Evolutionary conservation across 92 coral and sea anemone genomes (phyloP).

Genomic region (Isaurus tuberculatus): DNA sequence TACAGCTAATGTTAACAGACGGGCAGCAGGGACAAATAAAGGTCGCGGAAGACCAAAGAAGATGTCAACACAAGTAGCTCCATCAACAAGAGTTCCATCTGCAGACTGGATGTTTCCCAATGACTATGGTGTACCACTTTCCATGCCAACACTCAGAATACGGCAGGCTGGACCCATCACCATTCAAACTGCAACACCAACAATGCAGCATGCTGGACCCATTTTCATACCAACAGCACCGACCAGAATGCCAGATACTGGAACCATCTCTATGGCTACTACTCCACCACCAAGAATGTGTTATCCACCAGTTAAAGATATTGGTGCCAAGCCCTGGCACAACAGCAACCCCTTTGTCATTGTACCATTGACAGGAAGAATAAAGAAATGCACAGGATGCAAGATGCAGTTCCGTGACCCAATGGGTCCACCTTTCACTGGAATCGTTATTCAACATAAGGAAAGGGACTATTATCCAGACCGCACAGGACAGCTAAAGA

Average conservation of each 20-base stretch:
- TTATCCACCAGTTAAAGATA: slow-evolving; percentile 13
- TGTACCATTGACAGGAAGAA: slow-evolving; percentile 57
- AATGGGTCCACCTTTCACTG: slow-evolving; percentile 63
- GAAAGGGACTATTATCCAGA: slow-evolving; percentile 62
- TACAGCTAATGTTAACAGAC: slow-evolving; percentile 48
- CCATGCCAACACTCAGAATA: slow-evolving; percentile 12
- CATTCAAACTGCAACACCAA: neutral
- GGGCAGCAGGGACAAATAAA: slow-evolving; percentile 66
- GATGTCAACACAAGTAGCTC: slow-evolving; percentile 23
- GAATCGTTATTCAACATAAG: slow-evolving; percentile 69
- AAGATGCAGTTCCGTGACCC: slow-evolving; percentile 63
- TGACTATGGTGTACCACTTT: slow-evolving; percentile 1
- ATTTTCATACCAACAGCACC: neutral
- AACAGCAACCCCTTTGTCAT: slow-evolving; percentile 67
- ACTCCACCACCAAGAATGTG: slow-evolving; percentile 17
- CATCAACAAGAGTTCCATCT: slow-evolving; percentile 33
- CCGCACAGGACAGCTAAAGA: slow-evolving; percentile 57
- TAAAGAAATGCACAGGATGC: slow-evolving; percentile 69
- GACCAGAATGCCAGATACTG: too few relatives aligned
- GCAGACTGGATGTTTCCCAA: slow-evolving; percentile 23
- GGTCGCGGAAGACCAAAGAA: slow-evolving; percentile 40
- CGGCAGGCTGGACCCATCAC: slow-evolving; percentile 5
- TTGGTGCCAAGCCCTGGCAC: slow-evolving; percentile 57
- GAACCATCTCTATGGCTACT: neutral
- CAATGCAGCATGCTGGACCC: neutral